These are phyloP conservation scores for Naso thynnoides DNA, from an alignment of 2,797 vertebrate genomes.

Conservation along the genomic window DNA sequence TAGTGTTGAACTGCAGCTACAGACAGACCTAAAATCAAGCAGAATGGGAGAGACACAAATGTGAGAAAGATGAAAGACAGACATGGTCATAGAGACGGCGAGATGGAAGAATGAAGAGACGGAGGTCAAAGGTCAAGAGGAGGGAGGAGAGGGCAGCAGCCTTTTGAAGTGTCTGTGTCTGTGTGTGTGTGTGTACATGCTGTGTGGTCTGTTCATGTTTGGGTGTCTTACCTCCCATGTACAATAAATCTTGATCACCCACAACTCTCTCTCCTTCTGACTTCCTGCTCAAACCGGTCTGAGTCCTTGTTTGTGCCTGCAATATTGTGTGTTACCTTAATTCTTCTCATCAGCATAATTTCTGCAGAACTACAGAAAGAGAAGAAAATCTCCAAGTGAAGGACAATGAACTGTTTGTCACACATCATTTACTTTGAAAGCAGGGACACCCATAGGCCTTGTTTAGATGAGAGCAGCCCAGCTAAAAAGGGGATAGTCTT, in stretches of 20 bases:
- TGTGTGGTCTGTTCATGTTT: slow-evolving; percentile 67
- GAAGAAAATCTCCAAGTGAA: no score
- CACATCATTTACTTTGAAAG: no score
- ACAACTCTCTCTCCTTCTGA: slow-evolving; percentile 14
- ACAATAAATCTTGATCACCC: slow-evolving; percentile 56
- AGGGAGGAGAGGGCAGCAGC: slow-evolving; percentile 63
- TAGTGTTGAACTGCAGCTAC: background rate
- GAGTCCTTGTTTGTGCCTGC: slow-evolving; percentile 25
- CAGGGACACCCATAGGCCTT: no score
- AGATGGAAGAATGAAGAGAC: slow-evolving; percentile 57
- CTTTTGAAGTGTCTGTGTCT: slow-evolving; percentile 63
- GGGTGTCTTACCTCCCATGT: slow-evolving; percentile 52
- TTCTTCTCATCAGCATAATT: no score
- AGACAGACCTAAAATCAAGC: background rate
- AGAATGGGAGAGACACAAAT: slow-evolving; percentile 13
- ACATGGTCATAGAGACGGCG: slow-evolving; percentile 27
- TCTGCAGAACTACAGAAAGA: no score
- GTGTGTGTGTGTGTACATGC: slow-evolving; percentile 27
- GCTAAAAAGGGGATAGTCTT: no score
- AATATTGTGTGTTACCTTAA: background rate
- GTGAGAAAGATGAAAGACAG: slow-evolving; percentile 65
- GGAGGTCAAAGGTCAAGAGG: slow-evolving; percentile 73
- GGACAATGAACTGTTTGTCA: no score
- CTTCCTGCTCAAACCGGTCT: slow-evolving; percentile 39
- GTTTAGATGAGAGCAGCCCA: no score